Evolutionary conservation across 2,888 invertebrate genomes (phyloP).

Genomic region (Cryptosula pallasiana): DNA sequence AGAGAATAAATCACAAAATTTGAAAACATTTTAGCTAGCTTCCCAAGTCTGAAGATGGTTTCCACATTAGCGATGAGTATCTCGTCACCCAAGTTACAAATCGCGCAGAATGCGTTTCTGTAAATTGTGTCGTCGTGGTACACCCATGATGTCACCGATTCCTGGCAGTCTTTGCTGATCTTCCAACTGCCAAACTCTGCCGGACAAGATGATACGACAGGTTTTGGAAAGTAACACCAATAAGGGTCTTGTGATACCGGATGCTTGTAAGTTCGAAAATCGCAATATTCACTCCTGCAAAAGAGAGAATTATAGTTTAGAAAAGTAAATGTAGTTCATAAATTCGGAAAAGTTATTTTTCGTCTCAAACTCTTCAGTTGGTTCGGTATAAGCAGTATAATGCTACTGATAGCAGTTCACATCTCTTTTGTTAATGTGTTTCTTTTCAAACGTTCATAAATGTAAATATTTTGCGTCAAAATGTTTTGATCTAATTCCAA

Average conservation of each 20-base stretch:
- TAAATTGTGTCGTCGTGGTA: not conserved
- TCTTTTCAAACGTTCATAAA: no score
- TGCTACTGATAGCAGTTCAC: no score
- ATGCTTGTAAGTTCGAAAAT: not conserved
- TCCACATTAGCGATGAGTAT: not conserved
- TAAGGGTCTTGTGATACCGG: not conserved
- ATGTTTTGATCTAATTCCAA: no score
- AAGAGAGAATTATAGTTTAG: no score
- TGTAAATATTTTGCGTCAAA: no score
- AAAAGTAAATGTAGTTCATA: no score
- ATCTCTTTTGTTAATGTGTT: no score
- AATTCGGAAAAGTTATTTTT: no score
- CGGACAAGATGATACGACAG: not conserved
- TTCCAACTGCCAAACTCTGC: not conserved
- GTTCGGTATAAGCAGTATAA: no score
- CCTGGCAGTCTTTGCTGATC: not conserved
- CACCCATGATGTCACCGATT: not conserved
- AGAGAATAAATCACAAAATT: not conserved
- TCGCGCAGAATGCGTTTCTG: constrained; percentile 21
- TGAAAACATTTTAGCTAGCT: not conserved
- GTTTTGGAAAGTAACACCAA: not conserved
- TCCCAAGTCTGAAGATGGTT: not conserved
- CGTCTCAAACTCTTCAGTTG: no score
- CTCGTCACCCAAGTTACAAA: constrained; percentile 18
- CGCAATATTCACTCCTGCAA: no score